Conservation (phyloP, 2,113 vertebrate genomes). For the Indri indri region DNA sequence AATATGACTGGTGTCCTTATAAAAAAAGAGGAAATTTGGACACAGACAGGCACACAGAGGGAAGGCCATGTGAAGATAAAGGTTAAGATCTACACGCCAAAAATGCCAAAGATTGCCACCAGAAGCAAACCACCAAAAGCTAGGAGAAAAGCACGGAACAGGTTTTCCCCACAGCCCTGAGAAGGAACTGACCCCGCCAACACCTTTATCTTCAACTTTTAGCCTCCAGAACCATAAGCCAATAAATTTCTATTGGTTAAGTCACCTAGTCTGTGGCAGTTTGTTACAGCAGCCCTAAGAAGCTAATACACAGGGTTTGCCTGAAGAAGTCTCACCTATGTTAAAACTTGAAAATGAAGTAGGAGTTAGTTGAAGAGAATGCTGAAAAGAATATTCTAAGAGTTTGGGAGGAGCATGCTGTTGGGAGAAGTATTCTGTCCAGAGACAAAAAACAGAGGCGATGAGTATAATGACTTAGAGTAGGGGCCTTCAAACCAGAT, state of each 20-base stretch:
- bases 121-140: neutral
- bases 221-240: neutral
- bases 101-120: neutral
- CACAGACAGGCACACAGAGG: neutral
- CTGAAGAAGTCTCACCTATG: neutral
- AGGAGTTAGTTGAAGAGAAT: neutral
- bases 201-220: neutral
- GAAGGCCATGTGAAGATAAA: neutral
- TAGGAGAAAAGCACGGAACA: neutral
- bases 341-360: neutral
- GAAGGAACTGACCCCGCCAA: neutral
- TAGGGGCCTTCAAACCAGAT: neutral
- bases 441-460: neutral
- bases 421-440: too few relatives aligned
- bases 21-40: neutral
- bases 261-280: neutral
- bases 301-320: neutral
- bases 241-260: neutral
- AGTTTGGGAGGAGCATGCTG: neutral
- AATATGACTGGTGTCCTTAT: neutral
- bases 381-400: neutral
- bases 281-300: neutral
- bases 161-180: neutral
- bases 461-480: neutral
- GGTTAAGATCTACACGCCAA: neutral